phyloP scores from a whole-genome alignment of 1,140 invertebrate genomes.

The Euura lappo region DNA sequence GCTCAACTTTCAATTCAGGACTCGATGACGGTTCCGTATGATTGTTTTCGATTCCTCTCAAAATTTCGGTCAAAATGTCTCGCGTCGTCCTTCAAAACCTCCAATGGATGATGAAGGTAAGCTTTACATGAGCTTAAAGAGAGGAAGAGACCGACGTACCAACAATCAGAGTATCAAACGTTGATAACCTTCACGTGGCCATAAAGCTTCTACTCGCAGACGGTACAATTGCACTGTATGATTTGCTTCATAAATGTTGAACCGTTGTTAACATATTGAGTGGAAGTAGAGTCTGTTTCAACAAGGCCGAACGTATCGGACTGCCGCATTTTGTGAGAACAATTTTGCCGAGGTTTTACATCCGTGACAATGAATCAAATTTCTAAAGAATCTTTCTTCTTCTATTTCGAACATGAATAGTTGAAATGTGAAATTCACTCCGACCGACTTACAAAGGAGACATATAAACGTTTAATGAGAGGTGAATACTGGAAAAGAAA shows the following conservation, averaged over 20 bases:
- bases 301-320: not conserved
- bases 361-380: too few relatives aligned
- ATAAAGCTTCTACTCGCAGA: constrained; percentile 29
- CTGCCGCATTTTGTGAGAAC: too few relatives aligned
- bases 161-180: constrained; percentile 35
- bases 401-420: too few relatives aligned
- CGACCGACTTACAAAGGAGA: not conserved
- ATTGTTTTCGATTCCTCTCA: too few relatives aligned
- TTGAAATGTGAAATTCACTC: too few relatives aligned
- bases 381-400: too few relatives aligned
- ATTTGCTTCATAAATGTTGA: constrained; percentile 32
- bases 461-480: not conserved
- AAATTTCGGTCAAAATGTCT: not conserved
- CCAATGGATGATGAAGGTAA: not conserved
- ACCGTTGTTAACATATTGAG: constrained; percentile 10
- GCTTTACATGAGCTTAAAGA: not conserved
- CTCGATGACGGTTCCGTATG: too few relatives aligned
- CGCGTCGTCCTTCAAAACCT: not conserved
- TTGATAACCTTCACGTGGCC: constrained; percentile 44
- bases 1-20: too few relatives aligned
- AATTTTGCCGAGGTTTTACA: too few relatives aligned
- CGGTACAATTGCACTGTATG: constrained; percentile 34
- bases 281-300: constrained; percentile 2
- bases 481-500: not conserved
- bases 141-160: constrained; percentile 17